These are phyloP conservation scores for Synergus laeviventris DNA, from an alignment of 2,888 invertebrate species.

Conservation along the genomic window DNA sequence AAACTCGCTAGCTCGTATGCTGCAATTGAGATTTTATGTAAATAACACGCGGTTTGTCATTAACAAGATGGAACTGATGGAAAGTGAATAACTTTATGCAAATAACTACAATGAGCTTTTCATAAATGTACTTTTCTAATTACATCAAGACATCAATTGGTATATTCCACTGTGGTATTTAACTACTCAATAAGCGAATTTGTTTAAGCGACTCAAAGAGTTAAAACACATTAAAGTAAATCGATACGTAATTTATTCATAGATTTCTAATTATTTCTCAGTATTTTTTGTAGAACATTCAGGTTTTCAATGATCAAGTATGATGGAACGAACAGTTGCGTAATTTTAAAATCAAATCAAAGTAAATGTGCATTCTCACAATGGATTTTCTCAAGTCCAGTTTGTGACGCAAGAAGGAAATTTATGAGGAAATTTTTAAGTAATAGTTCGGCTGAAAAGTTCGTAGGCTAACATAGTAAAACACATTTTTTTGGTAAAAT, in stretches of 20 bases:
- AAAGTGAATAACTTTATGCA: neutral
- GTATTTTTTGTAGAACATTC: neutral
- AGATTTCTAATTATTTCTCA: neutral
- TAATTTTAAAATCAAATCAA: neutral
- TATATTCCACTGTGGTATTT: neutral
- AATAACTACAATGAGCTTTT: neutral
- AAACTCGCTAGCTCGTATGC: neutral
- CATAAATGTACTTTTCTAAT: neutral
- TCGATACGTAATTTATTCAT: neutral
- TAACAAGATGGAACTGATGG: neutral
- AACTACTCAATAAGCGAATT: neutral
- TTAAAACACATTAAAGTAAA: too few species aligned
- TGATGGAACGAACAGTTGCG: neutral
- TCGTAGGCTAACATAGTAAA: too few species aligned
- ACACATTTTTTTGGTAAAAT: too few species aligned
- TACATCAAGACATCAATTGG: neutral
- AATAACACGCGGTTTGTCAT: neutral
- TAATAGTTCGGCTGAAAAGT: too few species aligned
- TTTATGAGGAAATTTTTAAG: slow-evolving; percentile 23
- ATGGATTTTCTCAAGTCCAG: slow-evolving; percentile 31
- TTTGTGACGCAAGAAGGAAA: slow-evolving; percentile 2
- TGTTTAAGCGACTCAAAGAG: neutral
- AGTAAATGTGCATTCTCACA: neutral
- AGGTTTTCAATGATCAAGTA: neutral
- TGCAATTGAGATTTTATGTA: neutral